Evolutionary conservation across 2,797 vertebrate genomes (phyloP).

Genomic region (Graptemys geographica): DNA sequence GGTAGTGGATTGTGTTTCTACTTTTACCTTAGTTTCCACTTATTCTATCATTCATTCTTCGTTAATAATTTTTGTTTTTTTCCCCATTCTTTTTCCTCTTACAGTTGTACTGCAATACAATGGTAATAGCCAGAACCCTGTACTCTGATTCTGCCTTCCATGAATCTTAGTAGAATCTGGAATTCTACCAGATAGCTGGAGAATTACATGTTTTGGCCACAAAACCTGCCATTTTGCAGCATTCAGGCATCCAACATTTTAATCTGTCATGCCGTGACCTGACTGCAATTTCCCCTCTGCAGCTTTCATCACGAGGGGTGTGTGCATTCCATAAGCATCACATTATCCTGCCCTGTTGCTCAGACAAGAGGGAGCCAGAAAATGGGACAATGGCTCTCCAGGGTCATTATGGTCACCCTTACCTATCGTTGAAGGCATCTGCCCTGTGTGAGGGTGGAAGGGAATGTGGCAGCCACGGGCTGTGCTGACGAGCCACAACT

Average conservation of each 20-base stretch:
- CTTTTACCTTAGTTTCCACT: background rate
- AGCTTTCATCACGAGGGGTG: fast-evolving
- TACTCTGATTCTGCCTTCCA: background rate
- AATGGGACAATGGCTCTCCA: background rate
- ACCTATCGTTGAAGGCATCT: background rate
- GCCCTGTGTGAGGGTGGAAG: fast-evolving
- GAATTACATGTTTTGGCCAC: background rate
- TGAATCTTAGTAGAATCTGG: background rate
- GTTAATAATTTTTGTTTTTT: background rate
- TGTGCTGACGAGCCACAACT: fast-evolving
- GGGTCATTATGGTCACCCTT: background rate
- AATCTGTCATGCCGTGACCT: fast-evolving
- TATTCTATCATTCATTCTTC: background rate
- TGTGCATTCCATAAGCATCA: fast-evolving
- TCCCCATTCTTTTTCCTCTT: fast-evolving
- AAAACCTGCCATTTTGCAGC: background rate
- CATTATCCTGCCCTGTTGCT: fast-evolving
- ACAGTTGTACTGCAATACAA: background rate
- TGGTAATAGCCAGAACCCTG: background rate
- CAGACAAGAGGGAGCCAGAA: background rate
- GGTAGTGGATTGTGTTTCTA: fast-evolving
- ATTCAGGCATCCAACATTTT: background rate
- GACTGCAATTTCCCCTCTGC: background rate
- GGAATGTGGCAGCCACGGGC: background rate
- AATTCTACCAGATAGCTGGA: background rate